phyloP scores from a whole-genome alignment of 2,113 vertebrate genomes.

The Peromyscus californicus region DNA sequence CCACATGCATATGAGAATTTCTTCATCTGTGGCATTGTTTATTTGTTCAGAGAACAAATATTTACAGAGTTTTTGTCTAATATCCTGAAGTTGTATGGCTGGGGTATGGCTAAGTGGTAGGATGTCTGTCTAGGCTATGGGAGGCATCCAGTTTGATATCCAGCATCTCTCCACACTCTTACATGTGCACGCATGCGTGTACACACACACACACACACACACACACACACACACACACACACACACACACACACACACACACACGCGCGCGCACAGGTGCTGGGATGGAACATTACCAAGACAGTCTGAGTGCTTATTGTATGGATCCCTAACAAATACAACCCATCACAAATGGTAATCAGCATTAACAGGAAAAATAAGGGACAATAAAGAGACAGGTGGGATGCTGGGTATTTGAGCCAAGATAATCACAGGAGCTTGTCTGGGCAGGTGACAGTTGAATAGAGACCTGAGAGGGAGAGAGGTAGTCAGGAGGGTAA shows the following conservation, averaged over 20 bases:
- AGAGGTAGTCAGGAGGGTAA: not conserved
- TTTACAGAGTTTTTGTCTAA: not conserved
- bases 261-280: not conserved
- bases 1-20: not conserved
- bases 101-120: too few relatives aligned
- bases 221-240: not conserved
- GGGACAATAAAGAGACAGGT: not conserved
- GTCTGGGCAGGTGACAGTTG: not conserved
- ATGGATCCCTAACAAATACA: not conserved
- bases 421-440: not conserved
- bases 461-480: not conserved
- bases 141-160: not conserved
- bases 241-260: not conserved
- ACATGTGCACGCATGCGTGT: not conserved
- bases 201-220: not conserved
- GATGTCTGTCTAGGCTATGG: not conserved
- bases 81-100: not conserved
- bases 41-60: not conserved
- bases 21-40: not conserved
- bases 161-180: not conserved
- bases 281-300: not conserved
- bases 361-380: not conserved
- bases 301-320: not conserved
- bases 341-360: not conserved
- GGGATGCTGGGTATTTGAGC: not conserved